phyloP scores from a whole-genome alignment of 2,888 invertebrate genomes.

The Hemistola chrysoprasaria region DNA sequence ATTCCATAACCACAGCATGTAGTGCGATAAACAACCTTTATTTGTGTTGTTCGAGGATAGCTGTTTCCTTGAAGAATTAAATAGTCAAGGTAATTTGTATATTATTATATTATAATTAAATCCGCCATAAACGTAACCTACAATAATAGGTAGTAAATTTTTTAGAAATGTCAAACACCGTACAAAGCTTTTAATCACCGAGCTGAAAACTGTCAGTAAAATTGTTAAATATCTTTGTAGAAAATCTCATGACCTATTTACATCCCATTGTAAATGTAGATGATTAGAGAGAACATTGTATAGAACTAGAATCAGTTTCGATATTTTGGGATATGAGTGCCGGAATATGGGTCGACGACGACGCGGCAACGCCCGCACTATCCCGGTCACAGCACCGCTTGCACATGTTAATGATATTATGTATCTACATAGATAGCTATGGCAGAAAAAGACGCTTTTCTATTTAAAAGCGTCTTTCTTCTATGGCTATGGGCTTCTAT shows the following conservation, averaged over 20 bases:
- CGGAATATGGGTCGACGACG: slow-evolving; percentile 72
- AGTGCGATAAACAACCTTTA: slow-evolving; percentile 34
- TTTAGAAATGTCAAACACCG: too few relatives aligned
- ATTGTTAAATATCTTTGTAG: too few relatives aligned
- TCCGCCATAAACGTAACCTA: too few relatives aligned
- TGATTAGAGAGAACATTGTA: slow-evolving; percentile 11
- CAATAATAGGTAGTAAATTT: too few relatives aligned
- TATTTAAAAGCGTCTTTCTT: too few relatives aligned
- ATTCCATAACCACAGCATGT: slow-evolving; percentile 40
- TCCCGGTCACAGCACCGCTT: slow-evolving; percentile 73
- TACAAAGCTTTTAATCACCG: too few relatives aligned
- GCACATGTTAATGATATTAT: slow-evolving; percentile 46
- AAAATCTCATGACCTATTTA: slow-evolving; percentile 4
- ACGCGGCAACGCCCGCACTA: slow-evolving; percentile 72
- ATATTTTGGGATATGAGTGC: slow-evolving; percentile 77
- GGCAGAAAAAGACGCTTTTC: slow-evolving; percentile 4
- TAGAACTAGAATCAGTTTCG: slow-evolving; percentile 49
- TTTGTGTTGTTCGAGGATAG: slow-evolving; percentile 32
- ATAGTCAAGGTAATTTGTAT: slow-evolving; percentile 15
- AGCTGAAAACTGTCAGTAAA: too few relatives aligned
- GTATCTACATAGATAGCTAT: slow-evolving; percentile 17
- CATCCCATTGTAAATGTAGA: slow-evolving; percentile 10
- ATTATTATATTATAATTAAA: too few relatives aligned
- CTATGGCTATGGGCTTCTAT: too few relatives aligned
- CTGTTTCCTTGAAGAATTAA: slow-evolving; percentile 28